Conservation (phyloP, 2,797 vertebrate genomes). For the Cossypha niveicapilla region DNA sequence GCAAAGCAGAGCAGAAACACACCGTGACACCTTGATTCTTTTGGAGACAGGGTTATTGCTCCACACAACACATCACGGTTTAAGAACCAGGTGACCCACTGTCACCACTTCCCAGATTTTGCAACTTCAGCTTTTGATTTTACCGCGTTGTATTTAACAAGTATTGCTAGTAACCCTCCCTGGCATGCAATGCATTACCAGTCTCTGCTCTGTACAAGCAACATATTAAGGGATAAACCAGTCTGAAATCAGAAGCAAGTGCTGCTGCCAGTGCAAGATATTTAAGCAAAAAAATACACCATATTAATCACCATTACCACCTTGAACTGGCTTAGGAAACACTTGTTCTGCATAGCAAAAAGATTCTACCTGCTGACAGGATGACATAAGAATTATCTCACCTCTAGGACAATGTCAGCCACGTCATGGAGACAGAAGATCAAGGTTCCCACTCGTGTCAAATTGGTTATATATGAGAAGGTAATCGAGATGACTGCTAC, state of each 20-base stretch:
- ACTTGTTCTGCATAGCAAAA: neutral
- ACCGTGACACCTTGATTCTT: neutral
- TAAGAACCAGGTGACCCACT: neutral
- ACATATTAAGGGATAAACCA: neutral
- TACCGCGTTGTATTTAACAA: neutral
- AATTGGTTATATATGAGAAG: conserved; percentile 95
- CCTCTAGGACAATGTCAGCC: conserved; percentile 91
- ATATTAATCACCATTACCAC: neutral
- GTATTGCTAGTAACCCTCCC: neutral
- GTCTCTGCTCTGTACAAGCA: neutral
- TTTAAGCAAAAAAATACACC: neutral
- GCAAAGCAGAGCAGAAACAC: neutral
- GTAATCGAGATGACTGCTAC: conserved; percentile 85
- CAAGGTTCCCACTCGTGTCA: conserved; percentile 90
- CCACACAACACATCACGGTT: neutral
- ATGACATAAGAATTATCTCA: conserved; percentile 64
- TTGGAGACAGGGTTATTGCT: neutral
- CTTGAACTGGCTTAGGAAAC: neutral
- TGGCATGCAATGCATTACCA: neutral
- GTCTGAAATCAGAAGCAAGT: neutral
- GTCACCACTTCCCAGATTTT: neutral
- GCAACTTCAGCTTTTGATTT: neutral
- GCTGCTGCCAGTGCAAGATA: neutral
- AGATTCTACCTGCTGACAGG: neutral
- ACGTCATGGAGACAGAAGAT: conserved; percentile 91